phyloP scores from a whole-genome alignment of 2,113 vertebrate species.

The Morphnarchus princeps region DNA sequence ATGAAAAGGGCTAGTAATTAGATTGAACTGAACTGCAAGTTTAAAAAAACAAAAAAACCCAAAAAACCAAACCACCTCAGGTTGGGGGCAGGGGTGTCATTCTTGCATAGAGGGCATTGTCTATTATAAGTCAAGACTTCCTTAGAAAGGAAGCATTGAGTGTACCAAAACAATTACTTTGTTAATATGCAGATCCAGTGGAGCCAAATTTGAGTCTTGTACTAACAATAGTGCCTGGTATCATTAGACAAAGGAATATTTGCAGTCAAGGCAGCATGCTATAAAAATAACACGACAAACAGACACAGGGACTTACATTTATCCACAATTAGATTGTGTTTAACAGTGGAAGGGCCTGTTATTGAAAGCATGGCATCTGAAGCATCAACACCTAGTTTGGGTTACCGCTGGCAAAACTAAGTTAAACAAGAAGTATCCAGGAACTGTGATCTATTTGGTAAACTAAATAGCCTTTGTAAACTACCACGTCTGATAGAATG shows the following conservation, averaged over 20 bases:
- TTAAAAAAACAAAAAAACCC: background rate
- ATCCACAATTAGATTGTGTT: background rate
- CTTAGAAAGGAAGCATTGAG: background rate
- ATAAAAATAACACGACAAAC: background rate
- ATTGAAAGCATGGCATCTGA: background rate
- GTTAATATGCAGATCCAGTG: background rate
- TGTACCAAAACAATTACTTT: constrained; percentile 17
- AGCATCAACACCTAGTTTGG: background rate
- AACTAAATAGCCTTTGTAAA: background rate
- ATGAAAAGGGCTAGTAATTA: background rate
- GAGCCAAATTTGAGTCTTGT: background rate
- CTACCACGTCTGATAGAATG: background rate
- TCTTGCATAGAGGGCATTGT: background rate
- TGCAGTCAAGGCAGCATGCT: background rate
- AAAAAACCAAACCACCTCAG: background rate
- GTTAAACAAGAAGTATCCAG: background rate
- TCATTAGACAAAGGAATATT: background rate
- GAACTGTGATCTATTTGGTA: background rate
- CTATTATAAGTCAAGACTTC: background rate
- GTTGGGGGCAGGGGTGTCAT: background rate
- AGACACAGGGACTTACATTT: background rate
- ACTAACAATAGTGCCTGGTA: constrained; percentile 32
- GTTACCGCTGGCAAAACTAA: background rate
- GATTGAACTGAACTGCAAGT: background rate
- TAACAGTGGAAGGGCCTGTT: background rate